Evolutionary conservation across 2,888 invertebrate species (phyloP).

Genomic region (Plagodis pulveraria): DNA sequence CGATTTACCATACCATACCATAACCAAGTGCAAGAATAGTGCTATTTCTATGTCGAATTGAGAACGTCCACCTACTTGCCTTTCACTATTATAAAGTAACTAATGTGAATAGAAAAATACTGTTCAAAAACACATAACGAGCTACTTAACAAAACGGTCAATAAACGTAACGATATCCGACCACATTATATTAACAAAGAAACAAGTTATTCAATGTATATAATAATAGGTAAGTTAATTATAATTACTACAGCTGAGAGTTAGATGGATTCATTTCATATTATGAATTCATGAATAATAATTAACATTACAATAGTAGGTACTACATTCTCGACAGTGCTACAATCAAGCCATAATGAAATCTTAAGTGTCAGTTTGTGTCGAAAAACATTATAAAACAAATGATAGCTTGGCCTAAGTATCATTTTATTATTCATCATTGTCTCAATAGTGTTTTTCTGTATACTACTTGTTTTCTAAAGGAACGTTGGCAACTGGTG

Average conservation of each 20-base stretch:
- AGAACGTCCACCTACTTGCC: too few relatives aligned
- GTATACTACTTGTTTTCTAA: conserved; percentile 60
- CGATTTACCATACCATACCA: too few relatives aligned
- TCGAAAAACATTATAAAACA: conserved; percentile 54
- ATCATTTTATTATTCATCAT: conserved; percentile 54
- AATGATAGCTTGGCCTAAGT: conserved; percentile 55
- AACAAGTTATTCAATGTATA: conserved; percentile 56
- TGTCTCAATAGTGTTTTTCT: conserved; percentile 65
- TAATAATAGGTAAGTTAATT: conserved; percentile 68
- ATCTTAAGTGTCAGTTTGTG: conserved; percentile 59
- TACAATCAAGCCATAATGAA: conserved; percentile 63
- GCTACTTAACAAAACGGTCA: conserved; percentile 51
- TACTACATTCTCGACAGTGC: conserved; percentile 52
- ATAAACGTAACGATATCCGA: conserved; percentile 56
- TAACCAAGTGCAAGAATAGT: too few relatives aligned
- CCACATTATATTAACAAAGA: conserved; percentile 60
- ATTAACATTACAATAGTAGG: conserved; percentile 46
- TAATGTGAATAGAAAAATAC: too few relatives aligned
- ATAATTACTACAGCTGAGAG: conserved; percentile 57
- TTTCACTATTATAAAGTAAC: too few relatives aligned
- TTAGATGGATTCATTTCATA: conserved; percentile 59
- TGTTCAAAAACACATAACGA: conserved; percentile 13
- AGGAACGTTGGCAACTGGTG: conserved; percentile 49
- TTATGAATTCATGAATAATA: conserved; percentile 71
- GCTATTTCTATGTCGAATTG: too few relatives aligned